A percentile compares a stretch with the other conserved stretches of the same genome.
These are phyloP conservation scores for Scrobipalpa costella DNA, from an alignment of 2,888 invertebrate genomes.

Conservation along the genomic window DNA sequence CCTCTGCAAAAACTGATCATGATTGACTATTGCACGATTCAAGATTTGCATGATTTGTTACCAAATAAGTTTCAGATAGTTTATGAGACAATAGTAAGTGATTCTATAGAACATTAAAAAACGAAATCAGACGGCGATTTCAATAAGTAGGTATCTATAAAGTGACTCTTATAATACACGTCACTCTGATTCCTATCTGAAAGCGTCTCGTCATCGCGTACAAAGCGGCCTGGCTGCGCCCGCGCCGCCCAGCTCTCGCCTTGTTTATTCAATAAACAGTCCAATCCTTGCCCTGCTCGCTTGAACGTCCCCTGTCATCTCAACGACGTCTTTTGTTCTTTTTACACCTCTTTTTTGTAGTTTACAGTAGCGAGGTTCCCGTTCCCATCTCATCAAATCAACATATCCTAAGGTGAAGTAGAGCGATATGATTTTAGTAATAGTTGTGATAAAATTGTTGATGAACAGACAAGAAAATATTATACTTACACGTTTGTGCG, in stretches of 20 bases:
- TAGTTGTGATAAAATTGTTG: neutral
- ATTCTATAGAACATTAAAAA: neutral
- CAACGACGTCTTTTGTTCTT: constrained; percentile 40
- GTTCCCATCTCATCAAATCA: constrained; percentile 18
- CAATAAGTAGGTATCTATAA: constrained; percentile 1
- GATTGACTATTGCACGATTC: no score
- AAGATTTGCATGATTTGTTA: no score
- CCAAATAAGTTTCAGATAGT: no score
- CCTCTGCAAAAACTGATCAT: no score
- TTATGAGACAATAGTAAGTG: no score
- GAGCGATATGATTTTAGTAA: neutral
- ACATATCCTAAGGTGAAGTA: neutral
- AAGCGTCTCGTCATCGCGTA: constrained; percentile 51
- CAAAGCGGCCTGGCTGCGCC: constrained; percentile 49
- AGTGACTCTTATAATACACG: neutral
- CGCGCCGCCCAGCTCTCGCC: constrained; percentile 39
- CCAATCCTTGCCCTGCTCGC: constrained; percentile 41
- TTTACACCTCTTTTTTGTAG: constrained; percentile 14
- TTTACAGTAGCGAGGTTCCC: constrained; percentile 21
- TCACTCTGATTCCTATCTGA: constrained; percentile 16
- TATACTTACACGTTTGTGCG: no score
- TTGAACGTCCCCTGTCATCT: constrained; percentile 44
- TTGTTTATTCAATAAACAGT: constrained; percentile 72
- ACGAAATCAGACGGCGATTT: neutral
- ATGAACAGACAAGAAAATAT: no score